Percentiles rank a stretch among this genome's conserved stretches.
phyloP scores from a whole-genome alignment of 2,888 invertebrate genomes.

The Syrphus vitripennis region DNA sequence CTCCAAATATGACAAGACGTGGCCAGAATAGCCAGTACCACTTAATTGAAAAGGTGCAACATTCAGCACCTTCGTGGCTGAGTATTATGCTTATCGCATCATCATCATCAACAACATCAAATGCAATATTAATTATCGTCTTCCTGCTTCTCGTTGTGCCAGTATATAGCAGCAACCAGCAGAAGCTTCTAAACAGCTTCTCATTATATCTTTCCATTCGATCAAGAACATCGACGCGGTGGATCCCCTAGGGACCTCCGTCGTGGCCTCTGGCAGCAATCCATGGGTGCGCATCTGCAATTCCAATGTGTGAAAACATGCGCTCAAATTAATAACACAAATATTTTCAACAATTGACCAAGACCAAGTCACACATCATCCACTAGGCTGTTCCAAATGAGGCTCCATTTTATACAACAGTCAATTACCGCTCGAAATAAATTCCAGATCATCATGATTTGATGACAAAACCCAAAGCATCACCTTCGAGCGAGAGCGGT shows the following conservation, averaged over 20 bases:
- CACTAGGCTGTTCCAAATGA: not conserved
- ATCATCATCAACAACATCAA: constrained; percentile 53
- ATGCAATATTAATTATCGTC: constrained; percentile 62
- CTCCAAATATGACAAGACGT: constrained; percentile 27
- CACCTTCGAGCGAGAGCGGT: constrained; percentile 36
- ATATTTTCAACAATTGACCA: constrained; percentile 60
- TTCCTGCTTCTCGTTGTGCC: constrained; percentile 48
- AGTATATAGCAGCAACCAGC: not conserved
- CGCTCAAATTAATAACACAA: constrained; percentile 71
- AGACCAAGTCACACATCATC: constrained; percentile 18
- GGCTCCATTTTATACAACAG: constrained; percentile 36
- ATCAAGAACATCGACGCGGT: not conserved
- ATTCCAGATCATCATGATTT: constrained; percentile 62
- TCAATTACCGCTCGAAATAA: constrained; percentile 65
- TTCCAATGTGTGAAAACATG: constrained; percentile 70
- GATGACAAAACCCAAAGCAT: constrained; percentile 57
- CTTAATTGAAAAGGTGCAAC: constrained; percentile 66
- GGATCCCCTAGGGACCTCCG: constrained; percentile 34
- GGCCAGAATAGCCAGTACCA: constrained; percentile 27
- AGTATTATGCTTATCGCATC: constrained; percentile 57
- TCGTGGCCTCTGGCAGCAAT: constrained; percentile 1
- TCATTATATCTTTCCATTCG: constrained; percentile 7
- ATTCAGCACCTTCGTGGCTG: constrained; percentile 50
- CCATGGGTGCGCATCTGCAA: constrained; percentile 44
- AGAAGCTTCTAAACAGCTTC: constrained; percentile 29